Evolutionary conservation across 2,113 vertebrate species (phyloP), one percentile per base, ranked within the genome.

Genomic region (Hymenochirus boettgeri): DNA sequence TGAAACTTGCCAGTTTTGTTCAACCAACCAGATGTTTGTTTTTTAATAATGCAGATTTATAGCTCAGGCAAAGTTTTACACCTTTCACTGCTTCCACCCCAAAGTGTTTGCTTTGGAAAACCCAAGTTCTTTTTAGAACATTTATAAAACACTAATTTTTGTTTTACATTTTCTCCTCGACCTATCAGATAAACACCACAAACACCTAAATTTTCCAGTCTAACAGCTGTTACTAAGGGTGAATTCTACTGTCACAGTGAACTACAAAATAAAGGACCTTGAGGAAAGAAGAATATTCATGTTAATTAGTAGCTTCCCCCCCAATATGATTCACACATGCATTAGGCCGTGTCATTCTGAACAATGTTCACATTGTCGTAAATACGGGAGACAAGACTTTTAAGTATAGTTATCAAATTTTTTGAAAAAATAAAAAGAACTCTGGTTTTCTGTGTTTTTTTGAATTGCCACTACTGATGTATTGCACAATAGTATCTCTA

Each of bases 261-360:
- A 56, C 77, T 75, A 71, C 76, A 84, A 84, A 83, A 86, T 82
- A 83, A 87, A 84, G 65, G 88, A 91, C 93, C 93, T 94, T 90
- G 84, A 83, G 76, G 83, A 86, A 87, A 81, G 86, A 85, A 80
- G 86, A 89, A 82, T 89, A 91, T 96, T 95, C 93, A 93, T 90
- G 90, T 86, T 94, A 92, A 94, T 97, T 93, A 92, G 90, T 87
- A 86, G 84, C 85, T 92, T n/a, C 90, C 91, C 92, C 90, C 88
- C 85, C 87, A 80, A 80, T 79, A 74, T 79, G 84, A 89, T 89
- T 93, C 89, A 82, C 93, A 85, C 86, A 89, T 90, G 88, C 91
- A 95, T 94, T 93, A 96, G 88, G 83, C 88, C 79, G 83, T 86
- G 85, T 81, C 76, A 78, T 80, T 77, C 70, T 18, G 76, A 88